These are phyloP conservation scores for Poeciliopsis occidentalis DNA, from an alignment of 2,113 vertebrate genomes.

Conservation along the genomic window DNA sequence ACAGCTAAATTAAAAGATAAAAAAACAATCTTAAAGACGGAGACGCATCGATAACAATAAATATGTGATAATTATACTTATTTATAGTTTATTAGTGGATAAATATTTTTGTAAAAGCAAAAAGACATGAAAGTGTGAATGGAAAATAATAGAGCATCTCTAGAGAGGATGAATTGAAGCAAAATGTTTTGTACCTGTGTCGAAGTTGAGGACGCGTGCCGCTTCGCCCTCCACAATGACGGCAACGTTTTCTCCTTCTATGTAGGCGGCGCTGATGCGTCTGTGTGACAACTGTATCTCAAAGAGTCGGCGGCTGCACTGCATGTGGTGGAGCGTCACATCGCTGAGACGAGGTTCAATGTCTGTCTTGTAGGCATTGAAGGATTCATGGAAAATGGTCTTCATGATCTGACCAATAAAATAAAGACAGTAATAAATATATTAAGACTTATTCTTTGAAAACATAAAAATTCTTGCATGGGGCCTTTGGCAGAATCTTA, in stretches of 20 bases:
- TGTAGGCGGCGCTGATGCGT: conserved; percentile 77
- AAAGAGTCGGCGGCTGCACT: conserved; percentile 80
- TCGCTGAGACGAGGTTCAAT: conserved; percentile 79
- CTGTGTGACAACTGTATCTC: conserved; percentile 81
- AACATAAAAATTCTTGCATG: not conserved
- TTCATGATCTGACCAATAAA: conserved; percentile 76
- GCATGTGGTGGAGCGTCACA: conserved; percentile 71
- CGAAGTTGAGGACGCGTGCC: conserved; percentile 79
- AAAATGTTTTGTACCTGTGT: conserved; percentile 71
- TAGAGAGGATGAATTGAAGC: not conserved
- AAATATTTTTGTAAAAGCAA: not conserved
- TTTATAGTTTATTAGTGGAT: not conserved
- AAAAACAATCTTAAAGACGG: not conserved
- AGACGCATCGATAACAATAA: not conserved
- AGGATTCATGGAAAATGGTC: conserved; percentile 84
- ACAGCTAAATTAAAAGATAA: too few relatives aligned
- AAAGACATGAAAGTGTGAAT: too few relatives aligned
- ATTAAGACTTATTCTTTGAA: too few relatives aligned
- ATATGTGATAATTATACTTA: not conserved
- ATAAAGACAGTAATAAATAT: not conserved
- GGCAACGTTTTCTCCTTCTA: conserved; percentile 76
- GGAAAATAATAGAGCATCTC: too few relatives aligned
- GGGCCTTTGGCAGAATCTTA: not conserved
- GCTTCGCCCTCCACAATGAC: conserved; percentile 83
- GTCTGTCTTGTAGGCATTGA: conserved; percentile 81